Evolutionary conservation across 2,113 vertebrate species (phyloP).

Genomic region (pig (Sus scrofa)): DNA sequence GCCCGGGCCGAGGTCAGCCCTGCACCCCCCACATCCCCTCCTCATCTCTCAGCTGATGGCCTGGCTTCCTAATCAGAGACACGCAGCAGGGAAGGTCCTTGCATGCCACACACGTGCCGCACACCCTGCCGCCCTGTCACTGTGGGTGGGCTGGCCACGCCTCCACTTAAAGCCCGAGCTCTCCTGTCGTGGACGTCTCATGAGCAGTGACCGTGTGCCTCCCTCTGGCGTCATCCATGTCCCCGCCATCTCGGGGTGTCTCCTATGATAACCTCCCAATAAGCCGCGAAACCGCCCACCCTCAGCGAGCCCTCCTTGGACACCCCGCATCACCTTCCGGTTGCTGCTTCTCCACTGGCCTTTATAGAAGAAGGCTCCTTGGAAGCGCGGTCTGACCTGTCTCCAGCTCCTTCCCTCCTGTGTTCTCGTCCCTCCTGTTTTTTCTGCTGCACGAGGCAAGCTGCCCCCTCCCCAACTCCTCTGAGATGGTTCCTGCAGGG

Average conservation of each 20-base stretch:
- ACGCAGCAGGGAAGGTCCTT: neutral
- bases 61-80: neutral
- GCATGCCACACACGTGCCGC: fast-evolving
- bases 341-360: neutral
- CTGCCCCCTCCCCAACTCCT: neutral
- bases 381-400: neutral
- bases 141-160: neutral
- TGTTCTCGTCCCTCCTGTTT: too few relatives aligned
- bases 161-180: neutral
- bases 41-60: neutral
- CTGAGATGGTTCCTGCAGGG: neutral
- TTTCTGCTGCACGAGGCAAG: neutral
- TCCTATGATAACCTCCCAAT: neutral
- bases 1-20: neutral
- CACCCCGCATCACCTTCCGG: neutral
- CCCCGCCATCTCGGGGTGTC: neutral
- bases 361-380: neutral
- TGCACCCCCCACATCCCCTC: neutral
- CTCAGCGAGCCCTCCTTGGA: neutral
- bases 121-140: neutral
- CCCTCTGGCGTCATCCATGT: neutral
- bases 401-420: neutral
- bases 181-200: neutral
- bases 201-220: neutral
- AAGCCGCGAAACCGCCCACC: neutral